Evolutionary conservation across 30 jellyfish, hydroid and myxozoan genomes (phyloP).

Genomic region (Hydractinia symbiolongicarpus): DNA sequence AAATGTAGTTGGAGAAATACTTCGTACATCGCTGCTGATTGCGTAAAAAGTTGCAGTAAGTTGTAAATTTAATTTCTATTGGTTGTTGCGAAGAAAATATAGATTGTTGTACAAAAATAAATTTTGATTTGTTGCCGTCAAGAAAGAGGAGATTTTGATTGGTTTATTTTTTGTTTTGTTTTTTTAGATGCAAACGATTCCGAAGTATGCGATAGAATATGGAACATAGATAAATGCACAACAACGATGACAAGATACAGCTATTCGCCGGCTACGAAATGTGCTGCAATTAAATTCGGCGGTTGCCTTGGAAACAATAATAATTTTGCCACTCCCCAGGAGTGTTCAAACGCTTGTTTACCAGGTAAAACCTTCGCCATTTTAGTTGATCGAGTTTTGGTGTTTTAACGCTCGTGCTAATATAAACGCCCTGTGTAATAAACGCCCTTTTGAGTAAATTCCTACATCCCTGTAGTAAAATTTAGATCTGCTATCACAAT

Average conservation of each 20-base stretch:
- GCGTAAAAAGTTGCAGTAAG: slow-evolving; percentile 87
- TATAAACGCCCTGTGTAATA: neutral
- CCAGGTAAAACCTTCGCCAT: slow-evolving; percentile 37
- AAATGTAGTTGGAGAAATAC: slow-evolving; percentile 68
- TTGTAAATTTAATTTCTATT: neutral
- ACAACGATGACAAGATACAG: slow-evolving; percentile 78
- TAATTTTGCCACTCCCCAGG: slow-evolving; percentile 93
- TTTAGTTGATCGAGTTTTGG: neutral
- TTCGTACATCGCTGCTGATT: slow-evolving; percentile 61
- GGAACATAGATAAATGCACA: slow-evolving; percentile 68
- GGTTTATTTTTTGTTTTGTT: no score
- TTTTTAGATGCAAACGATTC: slow-evolving; percentile 69
- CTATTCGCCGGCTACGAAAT: slow-evolving; percentile 61
- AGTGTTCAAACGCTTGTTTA: slow-evolving; percentile 77
- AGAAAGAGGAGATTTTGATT: no score
- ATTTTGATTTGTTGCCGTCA: no score
- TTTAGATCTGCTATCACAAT: neutral
- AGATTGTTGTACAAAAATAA: no score
- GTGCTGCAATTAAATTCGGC: slow-evolving; percentile 56
- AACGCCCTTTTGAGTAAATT: neutral
- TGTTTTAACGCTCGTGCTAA: neutral
- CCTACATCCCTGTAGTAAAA: no score
- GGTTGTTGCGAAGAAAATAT: neutral
- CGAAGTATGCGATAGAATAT: slow-evolving; percentile 77
- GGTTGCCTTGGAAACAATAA: slow-evolving; percentile 97